These are phyloP conservation scores for Pycnonotus jocosus DNA, from an alignment of 2,113 vertebrate genomes.

Conservation along the genomic window DNA sequence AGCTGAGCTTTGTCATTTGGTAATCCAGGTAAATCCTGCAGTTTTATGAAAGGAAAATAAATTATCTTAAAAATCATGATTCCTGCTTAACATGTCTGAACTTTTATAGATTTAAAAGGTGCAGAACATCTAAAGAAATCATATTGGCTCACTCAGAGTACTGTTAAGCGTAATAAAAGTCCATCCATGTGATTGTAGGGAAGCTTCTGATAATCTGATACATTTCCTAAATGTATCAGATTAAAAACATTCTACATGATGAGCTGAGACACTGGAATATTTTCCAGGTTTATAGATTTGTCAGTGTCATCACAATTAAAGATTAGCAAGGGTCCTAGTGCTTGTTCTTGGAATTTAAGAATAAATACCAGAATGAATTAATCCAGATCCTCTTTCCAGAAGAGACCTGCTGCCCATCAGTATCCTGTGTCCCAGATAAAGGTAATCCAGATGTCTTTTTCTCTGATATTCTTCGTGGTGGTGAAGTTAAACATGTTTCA, in stretches of 20 bases:
- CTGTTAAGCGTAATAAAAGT: neutral
- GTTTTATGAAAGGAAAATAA: neutral
- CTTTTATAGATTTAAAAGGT: neutral
- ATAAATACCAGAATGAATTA: neutral
- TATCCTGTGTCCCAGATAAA: neutral
- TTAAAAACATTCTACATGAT: neutral
- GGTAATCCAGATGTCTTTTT: neutral
- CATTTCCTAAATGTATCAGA: rapidly evolving
- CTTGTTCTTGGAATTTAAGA: neutral
- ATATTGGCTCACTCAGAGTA: neutral
- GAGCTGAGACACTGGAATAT: neutral
- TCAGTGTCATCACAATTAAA: neutral
- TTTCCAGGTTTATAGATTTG: neutral
- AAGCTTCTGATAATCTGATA: neutral
- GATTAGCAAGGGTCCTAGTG: neutral
- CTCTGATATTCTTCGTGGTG: neutral
- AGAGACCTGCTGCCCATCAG: neutral
- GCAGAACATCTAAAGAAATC: neutral
- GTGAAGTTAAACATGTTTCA: neutral
- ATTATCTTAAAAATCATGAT: neutral
- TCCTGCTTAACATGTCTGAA: neutral
- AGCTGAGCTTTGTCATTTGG: neutral
- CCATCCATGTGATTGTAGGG: neutral
- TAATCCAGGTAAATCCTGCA: neutral
- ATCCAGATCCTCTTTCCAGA: neutral